A percentile compares a stretch with the other conserved stretches of the same genome.
Evolutionary conservation across 2,888 invertebrate species (phyloP).

Genomic region (Ceratothoa steindachneri): DNA sequence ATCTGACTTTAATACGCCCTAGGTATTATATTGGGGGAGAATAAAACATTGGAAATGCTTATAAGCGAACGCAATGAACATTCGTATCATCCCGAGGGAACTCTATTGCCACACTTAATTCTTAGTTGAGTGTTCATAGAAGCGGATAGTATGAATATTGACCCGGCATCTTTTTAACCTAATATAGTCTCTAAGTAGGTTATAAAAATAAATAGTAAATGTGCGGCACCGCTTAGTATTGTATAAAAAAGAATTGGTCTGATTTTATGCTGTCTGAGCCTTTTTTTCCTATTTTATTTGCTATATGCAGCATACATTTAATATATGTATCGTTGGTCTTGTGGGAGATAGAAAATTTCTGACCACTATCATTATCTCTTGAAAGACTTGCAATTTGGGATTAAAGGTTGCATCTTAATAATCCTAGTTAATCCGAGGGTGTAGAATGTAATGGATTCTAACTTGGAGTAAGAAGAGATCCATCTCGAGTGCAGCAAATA

Average conservation of each 20-base stretch:
- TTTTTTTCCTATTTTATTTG: too few species aligned
- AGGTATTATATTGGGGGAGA: neutral
- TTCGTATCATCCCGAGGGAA: neutral
- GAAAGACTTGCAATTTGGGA: too few species aligned
- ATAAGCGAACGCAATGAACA: neutral
- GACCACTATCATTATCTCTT: too few species aligned
- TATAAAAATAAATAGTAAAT: neutral
- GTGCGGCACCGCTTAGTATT: neutral
- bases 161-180: neutral
- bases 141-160: neutral
- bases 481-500: too few species aligned
- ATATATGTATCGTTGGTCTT: too few species aligned
- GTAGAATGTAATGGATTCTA: too few species aligned
- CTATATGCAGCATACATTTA: too few species aligned
- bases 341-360: too few species aligned
- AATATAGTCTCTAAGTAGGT: neutral
- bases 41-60: neutral
- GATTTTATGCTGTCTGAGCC: too few species aligned
- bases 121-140: neutral
- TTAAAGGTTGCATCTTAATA: too few species aligned
- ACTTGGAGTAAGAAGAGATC: too few species aligned
- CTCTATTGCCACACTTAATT: neutral
- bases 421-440: too few species aligned
- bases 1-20: neutral
- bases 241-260: neutral